Percentiles rank a stretch among this genome's conserved stretches.
Conservation (phyloP, 2,888 invertebrate species). For the Watsonalla cultraria region DNA sequence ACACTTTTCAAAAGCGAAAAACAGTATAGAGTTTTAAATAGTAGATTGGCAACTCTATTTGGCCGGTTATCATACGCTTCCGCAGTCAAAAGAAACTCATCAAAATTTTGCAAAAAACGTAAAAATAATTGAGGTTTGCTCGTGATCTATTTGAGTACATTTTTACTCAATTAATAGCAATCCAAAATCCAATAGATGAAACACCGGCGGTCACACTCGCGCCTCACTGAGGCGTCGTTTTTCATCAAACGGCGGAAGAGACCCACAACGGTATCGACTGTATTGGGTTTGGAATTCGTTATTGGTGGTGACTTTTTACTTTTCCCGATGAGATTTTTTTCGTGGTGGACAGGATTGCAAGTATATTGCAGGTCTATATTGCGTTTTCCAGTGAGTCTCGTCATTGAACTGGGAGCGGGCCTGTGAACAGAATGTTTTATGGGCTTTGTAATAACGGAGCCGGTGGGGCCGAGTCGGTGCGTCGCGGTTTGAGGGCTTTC, state of each 20-base stretch:
- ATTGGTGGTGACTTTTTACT: conserved; percentile 62
- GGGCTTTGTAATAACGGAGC: conserved; percentile 45
- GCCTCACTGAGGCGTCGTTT: background rate
- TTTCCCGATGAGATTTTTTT: conserved; percentile 53
- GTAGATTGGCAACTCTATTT: too few species aligned
- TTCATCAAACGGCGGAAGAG: conserved; percentile 23
- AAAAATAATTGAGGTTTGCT: too few species aligned
- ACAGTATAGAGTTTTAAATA: too few species aligned
- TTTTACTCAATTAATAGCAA: background rate
- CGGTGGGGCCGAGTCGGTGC: conserved; percentile 9
- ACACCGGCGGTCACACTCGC: background rate
- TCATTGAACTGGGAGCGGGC: conserved; percentile 27
- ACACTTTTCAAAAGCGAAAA: too few species aligned
- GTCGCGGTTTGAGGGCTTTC: conserved; percentile 3
- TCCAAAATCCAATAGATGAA: background rate
- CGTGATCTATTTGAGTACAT: background rate
- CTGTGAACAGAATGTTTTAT: conserved; percentile 46
- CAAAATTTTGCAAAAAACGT: too few species aligned
- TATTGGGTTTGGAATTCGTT: conserved; percentile 71
- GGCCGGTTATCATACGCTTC: too few species aligned
- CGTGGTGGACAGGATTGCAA: conserved; percentile 44
- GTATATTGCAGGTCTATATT: conserved; percentile 51
- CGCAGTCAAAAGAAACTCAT: too few species aligned
- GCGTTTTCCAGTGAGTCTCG: conserved; percentile 55
- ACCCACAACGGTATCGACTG: conserved; percentile 30